Conservation (phyloP, 1,140 invertebrate genomes). For the Triops longicaudatus region DNA sequence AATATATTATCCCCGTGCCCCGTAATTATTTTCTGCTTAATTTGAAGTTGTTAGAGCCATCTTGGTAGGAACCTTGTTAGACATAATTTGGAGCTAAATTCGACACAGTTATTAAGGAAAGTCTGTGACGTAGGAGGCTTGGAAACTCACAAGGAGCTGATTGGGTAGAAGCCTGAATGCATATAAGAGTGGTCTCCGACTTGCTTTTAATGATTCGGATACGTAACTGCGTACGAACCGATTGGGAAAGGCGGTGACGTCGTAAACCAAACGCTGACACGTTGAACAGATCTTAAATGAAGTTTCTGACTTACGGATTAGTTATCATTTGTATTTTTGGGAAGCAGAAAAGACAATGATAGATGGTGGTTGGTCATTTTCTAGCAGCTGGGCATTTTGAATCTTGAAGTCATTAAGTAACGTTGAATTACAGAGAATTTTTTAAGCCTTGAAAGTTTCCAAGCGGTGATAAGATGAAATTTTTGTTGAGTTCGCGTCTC, state of each 20-base stretch:
- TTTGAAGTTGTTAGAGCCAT: no score
- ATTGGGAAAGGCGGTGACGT: conserved; percentile 6
- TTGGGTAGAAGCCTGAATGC: no score
- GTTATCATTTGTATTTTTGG: background rate
- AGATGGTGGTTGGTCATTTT: background rate
- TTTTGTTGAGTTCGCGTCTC: background rate
- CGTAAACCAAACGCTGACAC: background rate
- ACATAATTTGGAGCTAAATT: no score
- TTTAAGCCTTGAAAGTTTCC: background rate
- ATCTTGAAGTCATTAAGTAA: background rate
- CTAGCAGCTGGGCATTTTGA: background rate
- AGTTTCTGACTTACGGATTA: conserved; percentile 7
- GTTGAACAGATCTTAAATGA: conserved; percentile 12
- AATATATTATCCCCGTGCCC: no score
- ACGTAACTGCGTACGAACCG: background rate
- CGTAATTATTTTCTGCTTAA: no score
- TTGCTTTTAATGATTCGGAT: no score
- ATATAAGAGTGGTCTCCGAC: no score
- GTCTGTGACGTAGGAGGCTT: no score
- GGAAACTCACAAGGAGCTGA: no score
- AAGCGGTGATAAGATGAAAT: background rate
- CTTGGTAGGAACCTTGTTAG: no score
- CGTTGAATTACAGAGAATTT: background rate
- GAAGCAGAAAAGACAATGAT: background rate
- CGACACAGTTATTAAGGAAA: no score